Evolutionary conservation across 2,113 vertebrate genomes (phyloP).

Genomic region (Nematolebias whitei): DNA sequence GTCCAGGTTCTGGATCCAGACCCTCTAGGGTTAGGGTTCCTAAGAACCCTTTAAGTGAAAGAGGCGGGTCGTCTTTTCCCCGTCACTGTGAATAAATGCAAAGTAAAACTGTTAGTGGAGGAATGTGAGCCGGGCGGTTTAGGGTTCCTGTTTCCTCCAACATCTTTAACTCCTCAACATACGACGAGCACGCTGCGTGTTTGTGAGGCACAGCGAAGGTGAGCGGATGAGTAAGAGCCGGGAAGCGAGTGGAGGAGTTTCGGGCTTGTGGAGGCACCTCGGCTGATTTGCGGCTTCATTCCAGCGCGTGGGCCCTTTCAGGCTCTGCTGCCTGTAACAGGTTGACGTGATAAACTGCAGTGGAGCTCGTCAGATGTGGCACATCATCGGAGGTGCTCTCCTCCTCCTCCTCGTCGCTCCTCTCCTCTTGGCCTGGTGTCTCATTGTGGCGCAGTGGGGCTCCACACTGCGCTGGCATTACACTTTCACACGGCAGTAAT

Average conservation of each 20-base stretch:
- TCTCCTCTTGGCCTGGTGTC: slow-evolving; percentile 43
- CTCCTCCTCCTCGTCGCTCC: slow-evolving; percentile 27
- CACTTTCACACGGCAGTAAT: slow-evolving; percentile 70
- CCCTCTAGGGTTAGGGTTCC: too few species aligned
- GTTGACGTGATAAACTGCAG: slow-evolving; percentile 66
- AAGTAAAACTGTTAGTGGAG: background rate
- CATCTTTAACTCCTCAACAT: slow-evolving; percentile 2
- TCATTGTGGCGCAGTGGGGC: slow-evolving; percentile 57
- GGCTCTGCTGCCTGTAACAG: slow-evolving; percentile 59
- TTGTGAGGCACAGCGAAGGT: slow-evolving; percentile 34
- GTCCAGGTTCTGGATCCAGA: too few species aligned
- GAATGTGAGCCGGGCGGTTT: background rate
- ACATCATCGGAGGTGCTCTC: slow-evolving; percentile 25
- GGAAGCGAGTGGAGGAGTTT: slow-evolving; percentile 62
- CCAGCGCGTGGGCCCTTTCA: slow-evolving; percentile 66
- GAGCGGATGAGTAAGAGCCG: slow-evolving; percentile 64
- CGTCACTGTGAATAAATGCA: background rate
- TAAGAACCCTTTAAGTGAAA: too few species aligned
- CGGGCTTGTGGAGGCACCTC: slow-evolving; percentile 58
- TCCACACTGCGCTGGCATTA: slow-evolving; percentile 48
- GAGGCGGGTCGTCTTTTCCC: too few species aligned
- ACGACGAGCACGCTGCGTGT: slow-evolving; percentile 4
- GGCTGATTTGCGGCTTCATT: slow-evolving; percentile 68
- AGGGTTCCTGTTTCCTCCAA: slow-evolving; percentile 9
- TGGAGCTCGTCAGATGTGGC: slow-evolving; percentile 63